Evolutionary conservation across 1,140 invertebrate genomes (phyloP), one percentile per base, ranked within the genome.

Genomic region (Steinernema feltiae): DNA sequence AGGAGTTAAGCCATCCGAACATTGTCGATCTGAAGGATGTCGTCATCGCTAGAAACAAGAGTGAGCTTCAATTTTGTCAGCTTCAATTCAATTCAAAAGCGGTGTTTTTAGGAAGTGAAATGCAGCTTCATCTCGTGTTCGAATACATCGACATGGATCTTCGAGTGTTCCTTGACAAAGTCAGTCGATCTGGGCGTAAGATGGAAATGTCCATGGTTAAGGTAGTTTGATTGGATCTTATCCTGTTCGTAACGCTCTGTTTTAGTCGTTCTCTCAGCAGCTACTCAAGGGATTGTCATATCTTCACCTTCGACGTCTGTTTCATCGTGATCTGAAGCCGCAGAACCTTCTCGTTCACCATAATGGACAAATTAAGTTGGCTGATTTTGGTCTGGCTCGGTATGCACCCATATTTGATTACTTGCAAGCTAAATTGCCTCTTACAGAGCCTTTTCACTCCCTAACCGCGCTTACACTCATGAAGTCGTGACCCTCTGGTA

Each of bases 401-500:
- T 92, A 92, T 0, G 95, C 7, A n/a, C n/a, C n/a, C n/a, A n/a
- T n/a, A n/a, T n/a, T n/a, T n/a, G n/a, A n/a, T n/a, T n/a, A n/a
- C n/a, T n/a, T n/a, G n/a, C n/a, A n/a, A n/a, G n/a, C n/a, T n/a
- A n/a, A n/a, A n/a, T n/a, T n/a, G n/a, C 96, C 18, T 73, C 78
- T 70, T 78, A 32, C 76, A 78, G 78, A 53, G 48, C 32, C 29
- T 79, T 79, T 75, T 74, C 75, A 12, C 70, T 79, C 18, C 78
- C 78, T 18, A 75, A 75, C 7, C 89, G 97, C 79, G 92, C 94
- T 48, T 99, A 97, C 86, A 99, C 97, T 0, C 97, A 99, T 87
- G 97, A 99, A 90, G 90, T 99, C 63, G 96, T 99, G 0, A 99
- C 97, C 1, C 88, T 99, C 3, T 99, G 96, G 97, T 99, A 99